These are phyloP conservation scores for Polydrusus tereticollis DNA, from an alignment of 2,888 invertebrate species.

Conservation along the genomic window DNA sequence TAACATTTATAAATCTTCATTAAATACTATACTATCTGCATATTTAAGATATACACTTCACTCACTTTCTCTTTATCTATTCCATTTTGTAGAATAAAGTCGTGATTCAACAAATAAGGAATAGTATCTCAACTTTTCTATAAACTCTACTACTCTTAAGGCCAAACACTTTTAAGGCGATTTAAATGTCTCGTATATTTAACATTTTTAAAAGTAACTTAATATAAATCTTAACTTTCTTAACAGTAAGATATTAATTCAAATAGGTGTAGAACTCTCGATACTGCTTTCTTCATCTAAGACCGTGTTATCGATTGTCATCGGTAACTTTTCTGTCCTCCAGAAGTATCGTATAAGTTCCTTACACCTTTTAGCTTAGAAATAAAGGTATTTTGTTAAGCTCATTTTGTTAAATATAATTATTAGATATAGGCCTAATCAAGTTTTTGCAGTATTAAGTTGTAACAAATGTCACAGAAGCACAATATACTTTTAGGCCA, in stretches of 20 bases:
- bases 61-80: too few species aligned
- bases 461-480: constrained; percentile 5
- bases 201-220: neutral
- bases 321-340: neutral
- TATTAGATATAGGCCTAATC: neutral
- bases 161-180: constrained; percentile 14
- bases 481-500: constrained; percentile 1
- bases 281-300: too few species aligned
- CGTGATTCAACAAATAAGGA: constrained; percentile 13
- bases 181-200: neutral
- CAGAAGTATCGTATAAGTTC: neutral
- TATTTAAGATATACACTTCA: neutral
- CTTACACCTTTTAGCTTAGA: neutral
- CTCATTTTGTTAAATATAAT: neutral
- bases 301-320: neutral
- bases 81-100: neutral
- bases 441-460: neutral
- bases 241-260: neutral
- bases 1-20: neutral
- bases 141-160: constrained; percentile 4
- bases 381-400: neutral
- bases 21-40: neutral
- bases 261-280: too few species aligned
- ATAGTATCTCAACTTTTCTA: constrained; percentile 19
- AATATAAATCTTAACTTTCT: neutral